Base-by-base conservation (phyloP, 2,797 vertebrate species). In the Paguma larvata region DNA sequence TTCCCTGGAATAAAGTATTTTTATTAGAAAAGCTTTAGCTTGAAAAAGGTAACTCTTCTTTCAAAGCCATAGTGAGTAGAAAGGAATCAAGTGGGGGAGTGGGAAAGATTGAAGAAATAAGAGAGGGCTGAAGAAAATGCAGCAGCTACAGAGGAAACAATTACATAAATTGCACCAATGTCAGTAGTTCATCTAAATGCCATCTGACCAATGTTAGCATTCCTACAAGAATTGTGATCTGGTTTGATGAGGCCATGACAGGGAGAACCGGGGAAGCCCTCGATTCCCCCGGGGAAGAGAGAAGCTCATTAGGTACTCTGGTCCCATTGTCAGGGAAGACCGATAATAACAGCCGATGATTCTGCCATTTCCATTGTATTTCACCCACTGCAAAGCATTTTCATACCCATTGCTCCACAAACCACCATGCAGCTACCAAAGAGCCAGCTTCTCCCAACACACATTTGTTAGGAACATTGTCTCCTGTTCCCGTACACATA, bases 11-110 rank as follows among this genome's bases (percentile, higher is more conserved):
- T 84, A 67, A 68, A 68, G 23, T 46, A 83, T 88, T 89, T 96
- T 96, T 79, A 94, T 67, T 59, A 82, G 44, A 94, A 96, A 94
- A 92, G n/a, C 23, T 79, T 95, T 41, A 77, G 12, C 65, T 84
- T 23, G 21, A 94, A 97, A 97, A 94, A 93, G 30, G 15, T 65
- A 77, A 63, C 56, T 85, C 18, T 82, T 94, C 65, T 84, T 92
- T 93, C 63, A 86, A 94, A 85, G 59, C 38, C 27, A 91, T 53
- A 85, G 89, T 38, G 27, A 92, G 78, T 5, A 85, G 19, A 80
- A 95, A 92, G 38, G 32, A 94, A 94, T 34, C 82, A 86, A 86
- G 21, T 34, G 41, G 56, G 27, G 19, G 48, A 59, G 70, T 51
- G 19, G 70, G 32, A 18, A 53, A 62, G 19, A 34, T 10, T 80